A percentile compares a stretch with the other conserved stretches of the same genome.
phyloP scores from a whole-genome alignment of 2,797 vertebrate species.

The Peromyscus nudipes region DNA sequence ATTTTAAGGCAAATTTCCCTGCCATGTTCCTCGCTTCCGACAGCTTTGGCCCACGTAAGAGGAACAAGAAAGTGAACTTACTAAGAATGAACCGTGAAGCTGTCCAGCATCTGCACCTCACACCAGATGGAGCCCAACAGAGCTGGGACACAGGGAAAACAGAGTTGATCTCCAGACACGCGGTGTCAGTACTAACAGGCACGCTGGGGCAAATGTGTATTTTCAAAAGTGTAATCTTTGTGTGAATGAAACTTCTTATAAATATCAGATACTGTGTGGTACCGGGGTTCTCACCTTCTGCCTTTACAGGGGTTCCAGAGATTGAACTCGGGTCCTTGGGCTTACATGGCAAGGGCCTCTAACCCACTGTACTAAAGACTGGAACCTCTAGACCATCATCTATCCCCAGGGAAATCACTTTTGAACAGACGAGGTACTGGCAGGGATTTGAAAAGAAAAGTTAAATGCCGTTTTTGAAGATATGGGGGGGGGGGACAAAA shows the following conservation, averaged over 20 bases:
- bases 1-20: conserved; percentile 16
- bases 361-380: conserved; percentile 3
- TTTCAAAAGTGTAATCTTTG: conserved; percentile 49
- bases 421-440: conserved; percentile 44
- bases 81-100: conserved; percentile 37
- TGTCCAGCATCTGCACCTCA: background rate
- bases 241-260: conserved; percentile 66
- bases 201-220: conserved; percentile 13
- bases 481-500: background rate
- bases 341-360: background rate
- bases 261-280: conserved; percentile 34
- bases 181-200: conserved; percentile 55
- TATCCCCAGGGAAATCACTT: conserved; percentile 56
- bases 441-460: conserved; percentile 69
- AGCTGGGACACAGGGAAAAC: background rate
- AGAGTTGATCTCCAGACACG: conserved; percentile 52
- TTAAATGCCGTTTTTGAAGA: conserved; percentile 70
- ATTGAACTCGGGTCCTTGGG: background rate
- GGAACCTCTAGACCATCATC: background rate
- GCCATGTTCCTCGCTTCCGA: background rate
- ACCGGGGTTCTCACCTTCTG: background rate
- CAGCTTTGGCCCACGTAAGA: conserved; percentile 21
- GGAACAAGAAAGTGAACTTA: conserved; percentile 48
- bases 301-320: background rate
- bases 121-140: conserved; percentile 63